phyloP scores from a whole-genome alignment of 2,888 invertebrate species.

The Chymomyza amoena region DNA sequence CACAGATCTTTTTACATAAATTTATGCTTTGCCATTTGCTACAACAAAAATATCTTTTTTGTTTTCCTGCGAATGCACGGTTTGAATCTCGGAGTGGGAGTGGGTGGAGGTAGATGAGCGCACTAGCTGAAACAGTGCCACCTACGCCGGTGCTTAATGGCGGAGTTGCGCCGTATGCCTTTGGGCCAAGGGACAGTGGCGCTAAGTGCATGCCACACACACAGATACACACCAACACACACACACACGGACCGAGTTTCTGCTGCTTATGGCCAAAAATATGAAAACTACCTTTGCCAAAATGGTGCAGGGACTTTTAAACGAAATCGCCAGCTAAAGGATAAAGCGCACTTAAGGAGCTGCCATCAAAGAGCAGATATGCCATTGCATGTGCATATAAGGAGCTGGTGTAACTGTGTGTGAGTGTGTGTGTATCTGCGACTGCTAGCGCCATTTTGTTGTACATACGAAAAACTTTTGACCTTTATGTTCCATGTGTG shows the following conservation, averaged over 20 bases:
- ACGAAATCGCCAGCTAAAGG: slow-evolving; percentile 37
- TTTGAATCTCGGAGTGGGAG: slow-evolving; percentile 20
- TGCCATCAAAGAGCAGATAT: slow-evolving; percentile 34
- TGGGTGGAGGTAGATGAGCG: neutral
- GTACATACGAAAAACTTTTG: slow-evolving; percentile 65
- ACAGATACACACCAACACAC: slow-evolving; percentile 21
- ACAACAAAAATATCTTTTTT: slow-evolving; percentile 41
- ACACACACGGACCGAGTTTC: slow-evolving; percentile 10
- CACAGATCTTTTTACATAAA: slow-evolving; percentile 79
- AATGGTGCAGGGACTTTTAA: slow-evolving; percentile 24
- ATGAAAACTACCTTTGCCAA: slow-evolving; percentile 66
- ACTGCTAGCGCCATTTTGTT: slow-evolving; percentile 4
- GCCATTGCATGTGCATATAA: neutral
- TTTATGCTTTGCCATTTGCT: slow-evolving; percentile 76
- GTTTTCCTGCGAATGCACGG: slow-evolving; percentile 24
- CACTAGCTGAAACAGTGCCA: slow-evolving; percentile 15
- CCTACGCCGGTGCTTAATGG: slow-evolving; percentile 46
- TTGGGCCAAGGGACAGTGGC: neutral
- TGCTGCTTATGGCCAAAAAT: slow-evolving; percentile 64
- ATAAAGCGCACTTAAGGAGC: slow-evolving; percentile 58
- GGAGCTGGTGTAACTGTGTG: neutral
- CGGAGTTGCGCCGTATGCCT: slow-evolving; percentile 13
- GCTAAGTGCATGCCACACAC: slow-evolving; percentile 4
- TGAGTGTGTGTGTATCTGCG: slow-evolving; percentile 12
- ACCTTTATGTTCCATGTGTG: slow-evolving; percentile 58